A percentile compares a stretch with the other conserved stretches of the same genome.
phyloP scores from a whole-genome alignment of 1,140 invertebrate species.

The Leptinotarsa defecta region DNA sequence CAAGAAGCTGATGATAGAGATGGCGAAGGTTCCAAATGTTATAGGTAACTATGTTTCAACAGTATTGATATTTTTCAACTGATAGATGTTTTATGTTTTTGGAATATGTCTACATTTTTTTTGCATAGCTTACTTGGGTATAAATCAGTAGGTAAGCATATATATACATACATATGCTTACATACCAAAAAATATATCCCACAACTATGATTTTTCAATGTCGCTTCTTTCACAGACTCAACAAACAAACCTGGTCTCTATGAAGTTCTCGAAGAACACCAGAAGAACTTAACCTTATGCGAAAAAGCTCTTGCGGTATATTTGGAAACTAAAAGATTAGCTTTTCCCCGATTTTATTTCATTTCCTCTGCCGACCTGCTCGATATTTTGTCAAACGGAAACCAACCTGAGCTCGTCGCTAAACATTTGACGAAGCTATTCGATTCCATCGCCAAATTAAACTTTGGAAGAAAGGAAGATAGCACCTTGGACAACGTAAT shows the following conservation, averaged over 20 bases:
- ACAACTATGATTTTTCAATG: too few relatives aligned
- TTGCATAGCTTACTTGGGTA: too few relatives aligned
- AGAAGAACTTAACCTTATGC: constrained; percentile 87
- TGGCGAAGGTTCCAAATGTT: constrained; percentile 82
- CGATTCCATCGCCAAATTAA: constrained; percentile 89
- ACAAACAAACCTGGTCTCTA: constrained; percentile 86
- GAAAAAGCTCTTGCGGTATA: constrained; percentile 97
- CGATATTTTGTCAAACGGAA: constrained; percentile 95
- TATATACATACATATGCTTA: too few relatives aligned
- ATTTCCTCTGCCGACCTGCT: constrained; percentile 95
- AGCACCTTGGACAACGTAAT: constrained; percentile 62
- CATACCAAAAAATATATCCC: too few relatives aligned
- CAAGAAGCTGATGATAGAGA: constrained; percentile 75
- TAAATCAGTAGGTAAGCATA: too few relatives aligned
- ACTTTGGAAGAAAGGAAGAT: constrained; percentile 66
- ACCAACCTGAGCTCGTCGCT: constrained; percentile 83
- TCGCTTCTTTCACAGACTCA: constrained; percentile 60
- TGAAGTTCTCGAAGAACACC: constrained; percentile 77
- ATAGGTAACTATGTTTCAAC: constrained; percentile 56
- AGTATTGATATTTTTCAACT: neutral
- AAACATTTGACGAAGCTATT: constrained; percentile 94
- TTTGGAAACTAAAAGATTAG: constrained; percentile 93
- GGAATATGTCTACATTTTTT: too few relatives aligned
- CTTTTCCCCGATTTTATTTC: constrained; percentile 98
- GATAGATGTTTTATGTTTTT: too few relatives aligned